These are phyloP conservation scores for Glandiceps talaboti DNA, from an alignment of 53 echinoderm and acorn worm species.

Conservation along the genomic window DNA sequence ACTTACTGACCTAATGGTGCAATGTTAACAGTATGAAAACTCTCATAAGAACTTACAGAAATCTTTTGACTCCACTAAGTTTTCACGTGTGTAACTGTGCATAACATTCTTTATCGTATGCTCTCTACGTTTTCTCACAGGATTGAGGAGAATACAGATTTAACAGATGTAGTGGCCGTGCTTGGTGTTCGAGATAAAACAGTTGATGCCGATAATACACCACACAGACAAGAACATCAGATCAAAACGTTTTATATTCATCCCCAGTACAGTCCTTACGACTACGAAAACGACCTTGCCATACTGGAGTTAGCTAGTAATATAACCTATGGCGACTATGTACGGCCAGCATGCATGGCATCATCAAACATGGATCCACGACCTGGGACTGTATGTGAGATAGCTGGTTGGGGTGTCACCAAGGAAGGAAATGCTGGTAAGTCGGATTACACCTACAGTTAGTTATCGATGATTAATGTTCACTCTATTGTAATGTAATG, in stretches of 20 bases:
- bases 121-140: too few species aligned
- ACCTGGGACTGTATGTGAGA: conserved; percentile 36
- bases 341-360: conserved; percentile 46
- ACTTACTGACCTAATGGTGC: too few species aligned
- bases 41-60: too few species aligned
- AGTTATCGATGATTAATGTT: too few species aligned
- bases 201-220: conserved; percentile 1
- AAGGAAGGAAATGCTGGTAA: conserved; percentile 8
- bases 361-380: conserved; percentile 11
- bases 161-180: background rate
- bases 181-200: background rate
- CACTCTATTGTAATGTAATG: too few species aligned
- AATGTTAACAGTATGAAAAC: too few species aligned
- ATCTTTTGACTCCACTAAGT: too few species aligned
- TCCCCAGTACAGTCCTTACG: conserved; percentile 26
- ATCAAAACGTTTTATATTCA: conserved; percentile 26
- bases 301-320: conserved; percentile 34
- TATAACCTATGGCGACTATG: conserved; percentile 31
- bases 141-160: background rate
- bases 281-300: conserved; percentile 53
- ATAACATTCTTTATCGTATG: too few species aligned
- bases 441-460: too few species aligned
- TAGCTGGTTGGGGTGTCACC: conserved; percentile 67
- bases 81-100: too few species aligned
- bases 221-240: conserved; percentile 22